These are phyloP conservation scores for Myotis lucifugus DNA, from an alignment of 2,113 vertebrate species.

Conservation along the genomic window DNA sequence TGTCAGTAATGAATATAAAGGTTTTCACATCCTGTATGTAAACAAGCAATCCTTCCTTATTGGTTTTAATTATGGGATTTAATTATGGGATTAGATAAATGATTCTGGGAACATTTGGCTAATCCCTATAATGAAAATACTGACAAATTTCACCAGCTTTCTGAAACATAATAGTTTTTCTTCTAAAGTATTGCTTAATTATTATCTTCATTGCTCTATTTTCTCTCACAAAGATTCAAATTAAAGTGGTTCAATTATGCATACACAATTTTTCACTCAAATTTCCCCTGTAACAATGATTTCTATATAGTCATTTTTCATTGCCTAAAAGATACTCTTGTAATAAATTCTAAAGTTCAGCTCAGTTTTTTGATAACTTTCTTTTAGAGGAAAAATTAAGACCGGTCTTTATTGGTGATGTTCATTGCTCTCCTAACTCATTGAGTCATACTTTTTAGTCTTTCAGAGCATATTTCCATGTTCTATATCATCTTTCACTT, in stretches of 20 bases:
- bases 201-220: conserved; percentile 37
- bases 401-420: not conserved
- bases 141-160: conserved; percentile 10
- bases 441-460: not conserved
- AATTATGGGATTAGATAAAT: not conserved
- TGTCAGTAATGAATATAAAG: not conserved
- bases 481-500: not conserved
- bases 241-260: not conserved
- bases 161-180: conserved; percentile 16
- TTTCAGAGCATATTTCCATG: not conserved
- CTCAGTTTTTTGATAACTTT: not conserved
- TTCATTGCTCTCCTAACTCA: not conserved
- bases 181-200: conserved; percentile 47
- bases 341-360: conserved; percentile 41
- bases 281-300: not conserved
- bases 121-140: not conserved
- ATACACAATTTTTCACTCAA: conserved; percentile 7
- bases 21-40: not conserved
- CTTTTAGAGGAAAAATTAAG: not conserved
- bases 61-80: conserved; percentile 21
- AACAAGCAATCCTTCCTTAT: not conserved
- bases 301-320: conserved; percentile 2
- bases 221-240: conserved; percentile 35
- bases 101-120: not conserved
- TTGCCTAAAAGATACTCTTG: not conserved